Evolutionary conservation across 1,140 invertebrate genomes (phyloP).

Genomic region (Pseudachorutes palmiensis): DNA sequence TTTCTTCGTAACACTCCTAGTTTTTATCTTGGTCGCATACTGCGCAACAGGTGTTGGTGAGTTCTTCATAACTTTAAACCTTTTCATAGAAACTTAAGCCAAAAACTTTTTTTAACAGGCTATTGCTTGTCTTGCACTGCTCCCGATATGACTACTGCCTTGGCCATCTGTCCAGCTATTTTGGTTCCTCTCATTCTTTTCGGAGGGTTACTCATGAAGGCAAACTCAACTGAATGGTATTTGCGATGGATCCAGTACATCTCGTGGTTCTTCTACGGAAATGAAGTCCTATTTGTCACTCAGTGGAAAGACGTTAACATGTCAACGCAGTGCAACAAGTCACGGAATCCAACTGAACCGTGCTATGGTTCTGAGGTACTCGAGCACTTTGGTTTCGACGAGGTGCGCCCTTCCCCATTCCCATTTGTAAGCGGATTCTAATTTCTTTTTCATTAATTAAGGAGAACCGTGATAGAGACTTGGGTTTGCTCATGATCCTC

Average conservation of each 20-base stretch:
- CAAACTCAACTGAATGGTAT: too few relatives aligned
- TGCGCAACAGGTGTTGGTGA: neutral
- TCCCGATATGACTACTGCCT: slow-evolving; percentile 35
- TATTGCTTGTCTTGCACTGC: slow-evolving; percentile 4
- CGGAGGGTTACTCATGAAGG: slow-evolving; percentile 1
- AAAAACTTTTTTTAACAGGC: slow-evolving; percentile 1
- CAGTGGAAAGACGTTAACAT: slow-evolving; percentile 43
- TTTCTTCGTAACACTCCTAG: slow-evolving; percentile 40
- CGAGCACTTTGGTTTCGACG: too few relatives aligned
- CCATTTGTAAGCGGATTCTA: too few relatives aligned
- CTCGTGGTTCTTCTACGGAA: slow-evolving; percentile 49
- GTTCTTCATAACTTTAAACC: neutral
- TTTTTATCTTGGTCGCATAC: neutral
- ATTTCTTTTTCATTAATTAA: too few relatives aligned
- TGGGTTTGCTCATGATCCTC: too few relatives aligned
- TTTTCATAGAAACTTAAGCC: neutral
- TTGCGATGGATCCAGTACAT: slow-evolving; percentile 49
- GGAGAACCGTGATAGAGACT: too few relatives aligned
- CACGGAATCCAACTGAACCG: too few relatives aligned
- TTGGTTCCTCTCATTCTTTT: neutral
- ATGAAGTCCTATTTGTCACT: slow-evolving; percentile 46
- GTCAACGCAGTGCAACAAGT: too few relatives aligned
- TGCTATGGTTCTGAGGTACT: too few relatives aligned
- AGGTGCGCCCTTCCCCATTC: too few relatives aligned
- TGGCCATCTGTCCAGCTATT: slow-evolving; percentile 40